Percentiles rank a stretch among this genome's conserved stretches.
Evolutionary conservation across 2,797 vertebrate genomes (phyloP).

Genomic region (Sebastes oblongus): DNA sequence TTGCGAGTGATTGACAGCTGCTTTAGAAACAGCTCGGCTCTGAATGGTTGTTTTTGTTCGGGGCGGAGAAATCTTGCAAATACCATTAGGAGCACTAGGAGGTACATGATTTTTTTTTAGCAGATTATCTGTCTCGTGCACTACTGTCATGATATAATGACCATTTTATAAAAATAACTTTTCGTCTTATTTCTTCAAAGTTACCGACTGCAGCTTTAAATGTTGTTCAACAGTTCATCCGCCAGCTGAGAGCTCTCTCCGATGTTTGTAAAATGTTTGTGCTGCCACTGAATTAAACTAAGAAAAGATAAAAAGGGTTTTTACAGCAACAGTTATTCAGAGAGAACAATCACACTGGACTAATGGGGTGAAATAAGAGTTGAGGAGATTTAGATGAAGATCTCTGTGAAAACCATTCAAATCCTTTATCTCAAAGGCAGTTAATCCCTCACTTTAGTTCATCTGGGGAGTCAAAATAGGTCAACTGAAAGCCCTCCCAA

Average conservation of each 20-base stretch:
- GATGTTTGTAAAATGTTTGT: slow-evolving; percentile 4
- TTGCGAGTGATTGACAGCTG: no score
- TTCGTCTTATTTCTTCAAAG: rapidly evolving
- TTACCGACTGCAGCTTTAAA: no score
- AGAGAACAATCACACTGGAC: neutral
- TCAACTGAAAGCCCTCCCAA: slow-evolving; percentile 1
- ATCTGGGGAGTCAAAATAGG: slow-evolving; percentile 2
- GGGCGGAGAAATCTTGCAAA: no score
- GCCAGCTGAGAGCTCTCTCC: neutral
- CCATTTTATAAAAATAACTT: no score
- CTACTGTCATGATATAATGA: no score
- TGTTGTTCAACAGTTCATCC: slow-evolving; percentile 19
- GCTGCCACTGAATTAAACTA: slow-evolving; percentile 9
- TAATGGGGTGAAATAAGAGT: slow-evolving; percentile 1
- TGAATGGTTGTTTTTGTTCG: no score
- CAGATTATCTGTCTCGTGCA: no score
- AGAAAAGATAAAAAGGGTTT: neutral
- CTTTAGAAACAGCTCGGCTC: no score
- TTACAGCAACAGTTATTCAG: neutral
- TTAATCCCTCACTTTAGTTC: slow-evolving; percentile 12
- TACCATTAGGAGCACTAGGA: no score
- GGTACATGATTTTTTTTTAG: no score
- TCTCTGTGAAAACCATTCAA: slow-evolving; percentile 14
- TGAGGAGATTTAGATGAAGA: slow-evolving; percentile 12
- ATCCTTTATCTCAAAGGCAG: neutral